A percentile compares a stretch with the other conserved stretches of the same genome.
phyloP scores from a whole-genome alignment of 1,140 invertebrate species.

The Thereuonema tuberculata region DNA sequence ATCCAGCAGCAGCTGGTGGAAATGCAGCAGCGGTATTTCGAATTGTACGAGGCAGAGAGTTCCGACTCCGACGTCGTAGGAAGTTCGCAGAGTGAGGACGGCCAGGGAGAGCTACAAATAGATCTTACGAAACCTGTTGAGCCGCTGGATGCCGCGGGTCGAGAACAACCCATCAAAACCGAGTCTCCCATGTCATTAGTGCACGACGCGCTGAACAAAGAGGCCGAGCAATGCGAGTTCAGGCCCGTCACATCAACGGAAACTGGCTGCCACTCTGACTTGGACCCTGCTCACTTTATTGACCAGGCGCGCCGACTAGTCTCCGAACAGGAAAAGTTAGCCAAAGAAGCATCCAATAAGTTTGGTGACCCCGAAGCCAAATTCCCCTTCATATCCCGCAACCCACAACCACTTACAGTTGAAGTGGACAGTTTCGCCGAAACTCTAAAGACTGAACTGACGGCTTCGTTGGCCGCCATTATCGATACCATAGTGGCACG shows the following conservation, averaged over 20 bases:
- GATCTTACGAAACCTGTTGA: neutral
- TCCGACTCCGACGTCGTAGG: conserved; percentile 37
- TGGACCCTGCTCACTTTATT: conserved; percentile 17
- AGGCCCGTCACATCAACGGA: neutral
- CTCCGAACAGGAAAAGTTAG: conserved; percentile 51
- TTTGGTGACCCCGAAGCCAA: conserved; percentile 28
- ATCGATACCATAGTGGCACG: conserved; percentile 75
- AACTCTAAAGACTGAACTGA: conserved; percentile 75
- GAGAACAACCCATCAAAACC: conserved; percentile 35
- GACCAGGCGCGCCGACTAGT: conserved; percentile 18
- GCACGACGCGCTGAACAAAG: conserved; percentile 15
- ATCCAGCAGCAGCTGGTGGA: conserved; percentile 77
- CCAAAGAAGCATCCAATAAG: conserved; percentile 38
- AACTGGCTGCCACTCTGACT: neutral
- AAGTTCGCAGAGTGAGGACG: conserved; percentile 29
- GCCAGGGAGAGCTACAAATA: conserved; percentile 15
- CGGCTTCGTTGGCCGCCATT: conserved; percentile 61
- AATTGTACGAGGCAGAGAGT: conserved; percentile 59
- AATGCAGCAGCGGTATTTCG: conserved; percentile 81
- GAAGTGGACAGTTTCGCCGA: conserved; percentile 77
- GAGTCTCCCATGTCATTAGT: conserved; percentile 12
- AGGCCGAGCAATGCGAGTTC: neutral
- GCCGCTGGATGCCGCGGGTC: neutral
- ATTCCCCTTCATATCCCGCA: conserved; percentile 31
- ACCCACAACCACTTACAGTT: conserved; percentile 31